Evolutionary conservation across 2,888 invertebrate genomes (phyloP), one percentile per base, ranked within the genome.

Genomic region (Drosophila prolongata): DNA sequence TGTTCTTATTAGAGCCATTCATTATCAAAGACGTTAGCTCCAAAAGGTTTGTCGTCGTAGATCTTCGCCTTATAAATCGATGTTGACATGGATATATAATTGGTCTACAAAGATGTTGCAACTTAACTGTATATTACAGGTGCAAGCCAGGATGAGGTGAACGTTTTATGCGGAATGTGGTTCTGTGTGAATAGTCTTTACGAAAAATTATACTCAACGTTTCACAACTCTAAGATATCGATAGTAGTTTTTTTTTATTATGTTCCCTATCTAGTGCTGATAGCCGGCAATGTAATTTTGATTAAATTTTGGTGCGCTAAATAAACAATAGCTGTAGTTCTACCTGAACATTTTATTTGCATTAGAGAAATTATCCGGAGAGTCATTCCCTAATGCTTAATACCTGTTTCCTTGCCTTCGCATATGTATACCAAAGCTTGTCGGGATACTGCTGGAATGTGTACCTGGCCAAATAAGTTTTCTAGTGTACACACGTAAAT

Each of bases 181-280:
- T 35, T 35, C 11, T 10, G 35, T 35, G 35, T 35, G 10, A 35
- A 11, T 11, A 10, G 6, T 30, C 30, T 30, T 8, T 30, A 8
- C 8, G 8, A 30, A 2, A 30, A 30, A 30, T 30, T 30, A 30
- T 30, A 30, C 30, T 8, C 30, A 30, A 30, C 30, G 6, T 30
- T 8, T 30, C 8, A 30, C 30, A 30, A 8, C 8, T 8, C 30
- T 30, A 30, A 30, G 35, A 3, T 37, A 50, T 50, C 50, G 50
- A 50, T 50, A 37, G 1, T 37, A 24, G 19, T 30, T 3, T 56
- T 57, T 73, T 10, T 38, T 76, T 64, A 10, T 35, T 73, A 85
- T 10, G 34, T 70, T 40, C 38, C 38, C 6, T 9, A 14, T 54
- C 42, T 42, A 42, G 13, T 50, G 38, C 42, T 43, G 43, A 43